Base-by-base conservation (phyloP, 2,113 vertebrate genomes). In the Cyanoliseus patagonus region DNA sequence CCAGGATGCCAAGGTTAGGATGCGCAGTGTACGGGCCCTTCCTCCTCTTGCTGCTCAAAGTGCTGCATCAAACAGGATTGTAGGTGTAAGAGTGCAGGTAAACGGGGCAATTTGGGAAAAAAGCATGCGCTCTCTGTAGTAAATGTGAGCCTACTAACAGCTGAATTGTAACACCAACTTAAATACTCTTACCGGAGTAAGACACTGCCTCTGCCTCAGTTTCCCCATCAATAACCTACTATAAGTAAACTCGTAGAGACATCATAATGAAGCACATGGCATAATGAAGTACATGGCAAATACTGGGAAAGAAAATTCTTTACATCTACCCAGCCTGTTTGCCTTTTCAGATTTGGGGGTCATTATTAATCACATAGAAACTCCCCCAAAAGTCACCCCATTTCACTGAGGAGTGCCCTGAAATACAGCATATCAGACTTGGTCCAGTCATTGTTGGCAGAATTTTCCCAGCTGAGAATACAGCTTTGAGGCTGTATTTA, bases 1-100 rank as follows among this genome's bases (percentile, higher is more conserved):
- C 16, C 7, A 1, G 72, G 75, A 37, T 64, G 39, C 41, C 76
- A 41, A 27, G 42, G 14, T 51, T 27, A 18, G 47, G 30, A 31
- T 3, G 41, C 2, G 17, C 0, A 2, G 67, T 63, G 14, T 39
- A 12, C 0, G 1, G 27, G 5, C 2, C 0, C 27, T 80, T 27
- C 39, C 66, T 87, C 19, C 19, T 47, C 42, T 37, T 0, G 0
- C 22, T 51, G 49, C 77, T 46, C 55, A 63, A 78, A 62, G 64
- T 4, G 9, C 63, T 69, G 31, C 49, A 57, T 13, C 44, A 85
- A 86, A 17, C 63, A 23, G n/a, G 55, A 51, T 31, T 22, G 17
- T 22, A 49, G 25, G 6, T 24, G 31, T 23, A 46, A 12, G 11
- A 28, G 51, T 17, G 42, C 42, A 82, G 57, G 10, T 64, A 57